Evolutionary conservation across 2,797 vertebrate species (phyloP).

Genomic region (Lepilemur ruficaudatus): DNA sequence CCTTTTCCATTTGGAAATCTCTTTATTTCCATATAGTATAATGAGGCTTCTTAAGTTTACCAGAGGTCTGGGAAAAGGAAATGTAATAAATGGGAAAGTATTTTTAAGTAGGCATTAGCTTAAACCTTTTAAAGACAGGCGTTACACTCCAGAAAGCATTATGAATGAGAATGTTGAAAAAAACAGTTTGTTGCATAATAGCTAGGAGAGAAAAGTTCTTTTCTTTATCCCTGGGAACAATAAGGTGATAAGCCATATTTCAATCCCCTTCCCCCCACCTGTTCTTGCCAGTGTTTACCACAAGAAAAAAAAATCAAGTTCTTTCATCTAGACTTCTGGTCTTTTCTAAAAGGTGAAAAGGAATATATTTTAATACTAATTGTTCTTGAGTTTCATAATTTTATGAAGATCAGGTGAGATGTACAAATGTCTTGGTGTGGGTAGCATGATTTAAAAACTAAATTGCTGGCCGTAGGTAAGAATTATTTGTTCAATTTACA

Average conservation of each 20-base stretch:
- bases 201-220: constrained; percentile 27
- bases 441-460: background rate
- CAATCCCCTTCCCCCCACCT: background rate
- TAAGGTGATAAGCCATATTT: constrained; percentile 39
- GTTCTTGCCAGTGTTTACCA: background rate
- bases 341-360: background rate
- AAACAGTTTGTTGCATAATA: constrained; percentile 16
- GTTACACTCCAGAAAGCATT: constrained; percentile 35
- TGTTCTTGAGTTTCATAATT: constrained; percentile 28
- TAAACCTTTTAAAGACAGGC: constrained; percentile 60
- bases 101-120: constrained; percentile 58
- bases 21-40: constrained; percentile 57
- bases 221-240: constrained; percentile 33
- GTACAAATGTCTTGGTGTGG: background rate
- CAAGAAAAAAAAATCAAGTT: background rate
- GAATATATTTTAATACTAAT: constrained; percentile 27
- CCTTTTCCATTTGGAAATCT: constrained; percentile 38
- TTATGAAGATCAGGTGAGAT: background rate
- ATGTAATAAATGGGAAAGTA: constrained; percentile 50
- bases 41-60: constrained; percentile 39
- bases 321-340: background rate
- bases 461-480: background rate
- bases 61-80: constrained; percentile 48
- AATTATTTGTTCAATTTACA: background rate
- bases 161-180: constrained; percentile 47